These are phyloP conservation scores for Nerophis lumbriciformis DNA, from an alignment of 2,113 vertebrate species.

Conservation along the genomic window DNA sequence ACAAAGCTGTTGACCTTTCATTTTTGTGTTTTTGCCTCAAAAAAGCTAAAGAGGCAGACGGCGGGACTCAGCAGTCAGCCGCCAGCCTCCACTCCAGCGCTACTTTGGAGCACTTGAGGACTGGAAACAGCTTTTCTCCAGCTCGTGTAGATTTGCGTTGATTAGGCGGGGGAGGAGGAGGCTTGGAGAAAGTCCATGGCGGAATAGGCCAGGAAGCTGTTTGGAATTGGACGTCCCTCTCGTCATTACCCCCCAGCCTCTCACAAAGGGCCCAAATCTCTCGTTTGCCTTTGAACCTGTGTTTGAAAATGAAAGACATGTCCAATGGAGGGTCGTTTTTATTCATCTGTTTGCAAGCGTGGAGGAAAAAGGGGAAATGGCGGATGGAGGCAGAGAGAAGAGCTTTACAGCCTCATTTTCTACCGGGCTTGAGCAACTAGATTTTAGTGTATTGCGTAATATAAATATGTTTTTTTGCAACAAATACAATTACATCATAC, in stretches of 20 bases:
- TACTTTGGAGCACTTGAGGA: conserved; percentile 63
- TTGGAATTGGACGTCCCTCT: conserved; percentile 66
- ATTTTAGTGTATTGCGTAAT: no score
- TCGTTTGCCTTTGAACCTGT: conserved; percentile 66
- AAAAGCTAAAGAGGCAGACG: conserved; percentile 53
- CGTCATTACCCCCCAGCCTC: conserved; percentile 64
- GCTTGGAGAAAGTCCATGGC: conserved; percentile 46
- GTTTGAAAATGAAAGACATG: conserved; percentile 71
- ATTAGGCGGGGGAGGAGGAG: conserved; percentile 54
- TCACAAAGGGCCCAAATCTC: conserved; percentile 63
- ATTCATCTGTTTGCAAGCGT: conserved; percentile 60
- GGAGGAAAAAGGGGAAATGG: conserved; percentile 21
- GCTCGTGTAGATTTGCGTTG: conserved; percentile 68
- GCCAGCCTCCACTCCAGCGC: conserved; percentile 59
- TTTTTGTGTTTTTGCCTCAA: conserved; percentile 54
- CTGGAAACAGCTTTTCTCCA: conserved; percentile 67
- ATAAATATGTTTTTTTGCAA: no score
- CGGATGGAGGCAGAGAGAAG: conserved; percentile 6
- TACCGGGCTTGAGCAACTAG: conserved; percentile 70
- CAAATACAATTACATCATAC: no score
- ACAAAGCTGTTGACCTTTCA: conserved; percentile 57
- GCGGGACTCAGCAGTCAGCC: conserved; percentile 56
- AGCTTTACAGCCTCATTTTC: conserved; percentile 61
- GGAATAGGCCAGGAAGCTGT: conserved; percentile 69
- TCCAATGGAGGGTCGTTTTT: conserved; percentile 67